These are phyloP conservation scores for Aphaenogaster floridana DNA, from an alignment of 1,140 invertebrate species.

Conservation along the genomic window DNA sequence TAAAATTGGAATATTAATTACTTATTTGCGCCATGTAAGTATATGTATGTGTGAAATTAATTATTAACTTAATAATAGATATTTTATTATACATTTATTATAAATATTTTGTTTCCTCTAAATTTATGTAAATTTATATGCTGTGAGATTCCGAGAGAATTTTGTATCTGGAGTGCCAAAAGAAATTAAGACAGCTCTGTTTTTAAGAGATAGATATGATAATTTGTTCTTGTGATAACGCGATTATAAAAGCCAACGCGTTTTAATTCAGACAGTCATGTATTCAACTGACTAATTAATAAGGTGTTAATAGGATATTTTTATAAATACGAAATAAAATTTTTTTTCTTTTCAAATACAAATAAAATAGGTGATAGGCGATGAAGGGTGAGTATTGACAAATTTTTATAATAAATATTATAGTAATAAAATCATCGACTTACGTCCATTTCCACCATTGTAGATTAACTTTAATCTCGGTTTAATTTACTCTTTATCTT, in stretches of 20 bases:
- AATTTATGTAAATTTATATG: not conserved
- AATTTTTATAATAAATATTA: not conserved
- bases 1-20: not conserved
- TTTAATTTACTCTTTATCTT: no score
- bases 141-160: not conserved
- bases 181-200: not conserved
- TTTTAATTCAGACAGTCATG: not conserved
- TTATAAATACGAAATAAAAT: not conserved
- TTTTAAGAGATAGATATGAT: slow-evolving; percentile 34
- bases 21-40: not conserved
- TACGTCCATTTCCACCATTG: no score
- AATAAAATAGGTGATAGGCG: slow-evolving; percentile 1
- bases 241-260: slow-evolving; percentile 35
- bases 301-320: slow-evolving; percentile 5
- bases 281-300: slow-evolving; percentile 19
- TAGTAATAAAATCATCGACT: not conserved
- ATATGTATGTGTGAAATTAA: not conserved
- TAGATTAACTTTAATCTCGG: no score
- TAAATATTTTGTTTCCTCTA: not conserved
- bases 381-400: slow-evolving; percentile 39
- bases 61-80: slow-evolving; percentile 11
- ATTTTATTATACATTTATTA: not conserved
- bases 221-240: slow-evolving; percentile 47
- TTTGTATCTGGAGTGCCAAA: not conserved
- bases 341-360: not conserved